Evolutionary conservation across 2,888 invertebrate species (phyloP).

Genomic region (Alsophila aescularia): DNA sequence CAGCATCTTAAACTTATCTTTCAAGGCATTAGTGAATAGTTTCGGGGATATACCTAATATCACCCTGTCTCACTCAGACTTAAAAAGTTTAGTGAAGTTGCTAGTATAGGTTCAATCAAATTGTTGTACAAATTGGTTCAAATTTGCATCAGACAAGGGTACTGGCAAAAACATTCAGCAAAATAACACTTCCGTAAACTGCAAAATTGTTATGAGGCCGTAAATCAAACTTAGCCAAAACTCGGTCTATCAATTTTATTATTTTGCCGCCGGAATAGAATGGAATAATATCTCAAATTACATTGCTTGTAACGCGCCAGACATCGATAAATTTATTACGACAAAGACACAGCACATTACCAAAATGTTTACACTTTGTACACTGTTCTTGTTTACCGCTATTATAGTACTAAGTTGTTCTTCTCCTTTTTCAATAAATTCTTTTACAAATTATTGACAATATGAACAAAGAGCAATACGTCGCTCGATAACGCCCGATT

Average conservation of each 20-base stretch:
- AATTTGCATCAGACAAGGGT: neutral
- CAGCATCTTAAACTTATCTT: too few species aligned
- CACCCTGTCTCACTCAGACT: too few species aligned
- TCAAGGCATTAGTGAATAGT: too few species aligned
- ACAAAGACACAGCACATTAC: constrained; percentile 1
- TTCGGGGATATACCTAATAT: too few species aligned
- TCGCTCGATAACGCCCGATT: too few species aligned
- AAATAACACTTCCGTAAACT: constrained; percentile 1
- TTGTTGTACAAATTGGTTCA: neutral
- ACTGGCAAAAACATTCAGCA: neutral
- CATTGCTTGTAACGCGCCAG: constrained; percentile 11
- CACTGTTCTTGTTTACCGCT: too few species aligned
- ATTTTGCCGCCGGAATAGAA: constrained; percentile 8
- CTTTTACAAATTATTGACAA: too few species aligned
- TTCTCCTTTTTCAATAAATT: too few species aligned
- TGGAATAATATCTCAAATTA: constrained; percentile 13
- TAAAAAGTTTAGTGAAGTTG: too few species aligned
- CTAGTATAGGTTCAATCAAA: neutral
- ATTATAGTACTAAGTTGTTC: too few species aligned
- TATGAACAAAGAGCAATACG: too few species aligned
- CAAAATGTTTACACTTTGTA: neutral
- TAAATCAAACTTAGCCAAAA: constrained; percentile 13
- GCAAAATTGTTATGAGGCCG: constrained; percentile 11
- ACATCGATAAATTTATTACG: constrained; percentile 9
- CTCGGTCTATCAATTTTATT: constrained; percentile 19